Conservation (phyloP, 2,797 vertebrate species). For the Myoxocephalus aenaeus region DNA sequence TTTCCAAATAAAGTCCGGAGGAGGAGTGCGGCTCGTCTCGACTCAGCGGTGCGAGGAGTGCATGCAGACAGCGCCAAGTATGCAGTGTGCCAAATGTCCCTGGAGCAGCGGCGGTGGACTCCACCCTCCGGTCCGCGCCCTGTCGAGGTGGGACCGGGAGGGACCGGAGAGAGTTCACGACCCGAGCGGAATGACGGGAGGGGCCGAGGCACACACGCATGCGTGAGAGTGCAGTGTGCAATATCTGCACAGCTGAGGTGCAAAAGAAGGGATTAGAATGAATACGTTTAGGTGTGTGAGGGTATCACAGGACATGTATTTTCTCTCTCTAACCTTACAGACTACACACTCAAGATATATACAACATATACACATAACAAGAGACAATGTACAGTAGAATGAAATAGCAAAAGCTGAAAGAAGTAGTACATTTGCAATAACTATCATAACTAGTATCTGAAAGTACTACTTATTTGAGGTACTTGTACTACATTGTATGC, state of each 20-base stretch:
- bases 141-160: neutral
- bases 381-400: neutral
- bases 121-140: conserved; percentile 73
- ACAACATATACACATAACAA: neutral
- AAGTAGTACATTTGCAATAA: neutral
- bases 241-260: neutral
- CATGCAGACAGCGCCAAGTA: neutral
- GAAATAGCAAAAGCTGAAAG: neutral
- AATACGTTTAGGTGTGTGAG: neutral
- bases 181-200: conserved; percentile 42
- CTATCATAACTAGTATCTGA: neutral
- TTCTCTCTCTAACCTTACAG: neutral
- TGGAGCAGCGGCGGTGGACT: conserved; percentile 19
- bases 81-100: conserved; percentile 1
- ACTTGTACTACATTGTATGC: neutral
- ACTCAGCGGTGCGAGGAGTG: neutral
- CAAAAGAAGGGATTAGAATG: neutral
- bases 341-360: neutral
- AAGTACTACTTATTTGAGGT: neutral
- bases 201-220: neutral
- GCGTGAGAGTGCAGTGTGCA: neutral
- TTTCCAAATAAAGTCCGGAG: neutral
- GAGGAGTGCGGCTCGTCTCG: neutral
- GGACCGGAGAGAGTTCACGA: neutral
- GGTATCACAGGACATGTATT: neutral